These are phyloP conservation scores for Itoplectis maculator DNA, from an alignment of 2,888 invertebrate genomes.

Conservation along the genomic window DNA sequence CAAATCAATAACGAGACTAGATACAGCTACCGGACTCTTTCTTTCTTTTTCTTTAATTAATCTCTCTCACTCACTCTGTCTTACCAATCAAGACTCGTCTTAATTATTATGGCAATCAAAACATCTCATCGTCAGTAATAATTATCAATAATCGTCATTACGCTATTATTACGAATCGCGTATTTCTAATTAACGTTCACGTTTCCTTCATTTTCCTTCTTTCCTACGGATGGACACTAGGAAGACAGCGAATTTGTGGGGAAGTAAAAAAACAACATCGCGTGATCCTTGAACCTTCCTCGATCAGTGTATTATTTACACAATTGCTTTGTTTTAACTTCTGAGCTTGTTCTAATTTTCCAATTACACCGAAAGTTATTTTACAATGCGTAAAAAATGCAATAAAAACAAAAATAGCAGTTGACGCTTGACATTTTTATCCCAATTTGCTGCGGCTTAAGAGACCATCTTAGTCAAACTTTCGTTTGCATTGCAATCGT, in stretches of 20 bases:
- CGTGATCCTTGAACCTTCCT: conserved; percentile 29
- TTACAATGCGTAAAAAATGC: not conserved
- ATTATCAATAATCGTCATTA: conserved; percentile 65
- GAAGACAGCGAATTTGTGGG: conserved; percentile 56
- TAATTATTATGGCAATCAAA: conserved; percentile 71
- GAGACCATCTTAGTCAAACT: not conserved
- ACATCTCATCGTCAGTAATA: conserved; percentile 67
- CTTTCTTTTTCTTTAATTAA: conserved; percentile 48
- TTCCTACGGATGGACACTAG: conserved; percentile 60
- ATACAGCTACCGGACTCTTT: conserved; percentile 79
- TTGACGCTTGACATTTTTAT: not conserved
- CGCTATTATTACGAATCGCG: conserved; percentile 45
- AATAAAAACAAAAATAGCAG: not conserved
- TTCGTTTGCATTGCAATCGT: not conserved
- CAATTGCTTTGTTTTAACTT: conserved; percentile 7
- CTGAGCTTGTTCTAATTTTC: conserved; percentile 5
- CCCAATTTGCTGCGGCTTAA: too few relatives aligned
- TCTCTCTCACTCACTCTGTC: conserved; percentile 66
- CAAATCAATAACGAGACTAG: conserved; percentile 82
- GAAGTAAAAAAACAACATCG: conserved; percentile 37
- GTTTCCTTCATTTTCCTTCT: conserved; percentile 23
- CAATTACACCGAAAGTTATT: not conserved
- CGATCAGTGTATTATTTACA: conserved; percentile 43
- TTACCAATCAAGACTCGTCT: conserved; percentile 73
- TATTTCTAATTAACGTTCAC: conserved; percentile 44